These are phyloP conservation scores for Nothobranchius kuhntae DNA, from an alignment of 2,113 vertebrate species.

Conservation along the genomic window DNA sequence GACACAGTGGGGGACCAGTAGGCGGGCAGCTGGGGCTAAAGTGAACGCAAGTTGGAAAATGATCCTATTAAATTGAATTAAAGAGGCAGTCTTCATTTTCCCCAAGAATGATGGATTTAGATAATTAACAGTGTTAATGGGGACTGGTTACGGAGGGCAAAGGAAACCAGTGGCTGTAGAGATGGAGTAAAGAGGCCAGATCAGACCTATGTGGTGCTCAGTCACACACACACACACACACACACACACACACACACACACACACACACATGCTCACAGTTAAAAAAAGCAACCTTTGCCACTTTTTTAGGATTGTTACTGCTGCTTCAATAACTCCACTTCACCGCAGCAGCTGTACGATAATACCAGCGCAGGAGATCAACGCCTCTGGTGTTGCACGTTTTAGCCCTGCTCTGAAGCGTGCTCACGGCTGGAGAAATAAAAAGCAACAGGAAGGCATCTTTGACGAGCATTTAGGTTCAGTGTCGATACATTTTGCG, in stretches of 20 bases:
- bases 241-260: not conserved
- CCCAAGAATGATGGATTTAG: slow-evolving; percentile 84
- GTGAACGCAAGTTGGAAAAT: slow-evolving; percentile 81
- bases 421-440: slow-evolving; percentile 45
- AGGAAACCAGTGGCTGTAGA: slow-evolving; percentile 55
- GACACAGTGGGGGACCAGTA: slow-evolving; percentile 63
- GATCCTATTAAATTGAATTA: slow-evolving; percentile 85
- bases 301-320: slow-evolving; percentile 30
- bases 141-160: slow-evolving; percentile 78
- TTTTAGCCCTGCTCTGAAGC: slow-evolving; percentile 18
- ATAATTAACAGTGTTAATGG: slow-evolving; percentile 84
- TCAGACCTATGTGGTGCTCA: slow-evolving; percentile 41
- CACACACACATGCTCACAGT: not conserved
- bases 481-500: slow-evolving; percentile 48
- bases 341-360: slow-evolving; percentile 46
- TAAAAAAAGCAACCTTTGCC: not conserved
- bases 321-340: slow-evolving; percentile 3
- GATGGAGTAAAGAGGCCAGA: slow-evolving; percentile 53
- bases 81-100: slow-evolving; percentile 86
- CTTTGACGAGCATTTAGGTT: slow-evolving; percentile 48
- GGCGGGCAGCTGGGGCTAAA: slow-evolving; percentile 77
- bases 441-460: slow-evolving; percentile 48
- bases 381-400: slow-evolving; percentile 32
- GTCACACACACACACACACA: not conserved
- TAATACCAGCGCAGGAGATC: not conserved